phyloP scores from a whole-genome alignment of 1,140 invertebrate genomes.

The Nephila pilipes region DNA sequence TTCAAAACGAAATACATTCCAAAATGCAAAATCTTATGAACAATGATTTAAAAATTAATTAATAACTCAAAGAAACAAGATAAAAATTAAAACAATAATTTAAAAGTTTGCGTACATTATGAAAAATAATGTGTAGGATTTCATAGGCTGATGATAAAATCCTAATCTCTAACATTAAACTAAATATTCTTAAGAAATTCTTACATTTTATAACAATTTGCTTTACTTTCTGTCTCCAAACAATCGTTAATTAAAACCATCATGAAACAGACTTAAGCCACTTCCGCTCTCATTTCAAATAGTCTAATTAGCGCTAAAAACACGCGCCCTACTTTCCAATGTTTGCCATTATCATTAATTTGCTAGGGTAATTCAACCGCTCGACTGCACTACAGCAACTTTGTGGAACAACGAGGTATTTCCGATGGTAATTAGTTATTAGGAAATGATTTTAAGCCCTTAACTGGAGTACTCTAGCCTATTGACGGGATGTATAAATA shows the following conservation, averaged over 20 bases:
- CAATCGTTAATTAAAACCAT: not conserved
- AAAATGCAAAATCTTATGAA: no score
- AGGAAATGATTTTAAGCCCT: conserved; percentile 28
- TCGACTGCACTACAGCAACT: conserved; percentile 5
- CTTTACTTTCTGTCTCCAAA: not conserved
- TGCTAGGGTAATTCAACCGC: conserved; percentile 33
- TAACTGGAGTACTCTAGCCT: not conserved
- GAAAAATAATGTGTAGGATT: no score
- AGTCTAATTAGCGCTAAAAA: conserved; percentile 49
- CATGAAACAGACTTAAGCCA: not conserved
- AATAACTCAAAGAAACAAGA: no score
- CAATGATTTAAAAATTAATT: no score
- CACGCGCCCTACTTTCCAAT: conserved; percentile 8
- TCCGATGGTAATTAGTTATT: conserved; percentile 38
- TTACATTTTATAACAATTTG: no score
- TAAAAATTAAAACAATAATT: no score
- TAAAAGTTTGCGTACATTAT: no score
- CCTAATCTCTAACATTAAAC: no score
- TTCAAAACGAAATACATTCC: no score
- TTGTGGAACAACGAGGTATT: conserved; percentile 44
- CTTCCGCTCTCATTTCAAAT: not conserved
- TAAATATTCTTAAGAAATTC: no score
- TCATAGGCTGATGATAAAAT: no score
- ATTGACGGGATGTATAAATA: conserved; percentile 19
- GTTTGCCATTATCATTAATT: conserved; percentile 51